Conservation (phyloP, 2,113 vertebrate genomes). For the Thunnus maccoyii region DNA sequence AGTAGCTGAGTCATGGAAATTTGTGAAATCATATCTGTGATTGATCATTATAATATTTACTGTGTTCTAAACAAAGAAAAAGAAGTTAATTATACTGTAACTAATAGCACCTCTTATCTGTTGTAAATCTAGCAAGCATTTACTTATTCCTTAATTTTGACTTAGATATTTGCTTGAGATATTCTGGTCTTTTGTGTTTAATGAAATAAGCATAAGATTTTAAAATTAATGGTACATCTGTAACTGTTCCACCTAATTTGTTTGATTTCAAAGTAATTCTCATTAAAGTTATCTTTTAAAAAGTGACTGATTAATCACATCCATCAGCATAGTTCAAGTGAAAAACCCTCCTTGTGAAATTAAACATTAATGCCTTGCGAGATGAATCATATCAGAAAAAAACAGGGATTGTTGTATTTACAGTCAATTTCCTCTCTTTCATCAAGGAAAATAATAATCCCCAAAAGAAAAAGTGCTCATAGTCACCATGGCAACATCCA, state of each 20-base stretch:
- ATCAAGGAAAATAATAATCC: background rate
- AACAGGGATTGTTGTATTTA: background rate
- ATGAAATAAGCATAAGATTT: slow-evolving; percentile 5
- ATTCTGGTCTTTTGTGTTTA: background rate
- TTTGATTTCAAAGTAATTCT: slow-evolving; percentile 23
- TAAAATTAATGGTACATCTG: slow-evolving; percentile 11
- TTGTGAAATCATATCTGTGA: background rate
- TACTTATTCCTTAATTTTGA: background rate
- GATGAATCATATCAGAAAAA: slow-evolving; percentile 10
- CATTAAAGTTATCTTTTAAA: slow-evolving; percentile 20
- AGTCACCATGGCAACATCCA: slow-evolving; percentile 9
- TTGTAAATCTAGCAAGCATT: background rate
- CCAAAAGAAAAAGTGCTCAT: background rate
- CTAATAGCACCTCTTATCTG: background rate
- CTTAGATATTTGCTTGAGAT: slow-evolving; percentile 2
- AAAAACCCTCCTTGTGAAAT: background rate
- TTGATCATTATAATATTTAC: background rate
- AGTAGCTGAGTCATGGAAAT: background rate
- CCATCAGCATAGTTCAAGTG: background rate
- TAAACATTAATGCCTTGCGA: background rate
- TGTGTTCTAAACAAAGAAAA: background rate
- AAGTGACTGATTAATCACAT: slow-evolving; percentile 23
- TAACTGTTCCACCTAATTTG: slow-evolving; percentile 16
- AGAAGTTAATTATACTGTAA: background rate
- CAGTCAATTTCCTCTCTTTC: background rate